phyloP scores from a whole-genome alignment of 2,113 vertebrate species.

The Notiomystis cincta region DNA sequence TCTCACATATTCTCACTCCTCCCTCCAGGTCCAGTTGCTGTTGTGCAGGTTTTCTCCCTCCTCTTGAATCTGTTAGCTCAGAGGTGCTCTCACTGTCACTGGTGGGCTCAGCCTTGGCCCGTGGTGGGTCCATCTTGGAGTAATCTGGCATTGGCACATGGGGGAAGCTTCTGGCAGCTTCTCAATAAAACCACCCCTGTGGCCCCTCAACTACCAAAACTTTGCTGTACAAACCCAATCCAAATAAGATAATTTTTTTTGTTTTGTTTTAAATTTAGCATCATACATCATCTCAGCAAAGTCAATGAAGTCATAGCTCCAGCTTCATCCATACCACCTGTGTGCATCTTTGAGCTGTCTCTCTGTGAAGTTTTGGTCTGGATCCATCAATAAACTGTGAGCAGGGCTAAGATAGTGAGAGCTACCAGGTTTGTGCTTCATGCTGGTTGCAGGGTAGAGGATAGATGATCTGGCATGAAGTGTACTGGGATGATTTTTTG shows the following conservation, averaged over 20 bases:
- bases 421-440: neutral
- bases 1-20: neutral
- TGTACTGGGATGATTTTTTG: neutral
- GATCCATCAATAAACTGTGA: neutral
- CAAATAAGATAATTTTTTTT: neutral
- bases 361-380: neutral
- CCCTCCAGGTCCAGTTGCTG: neutral
- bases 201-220: neutral
- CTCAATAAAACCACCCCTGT: neutral
- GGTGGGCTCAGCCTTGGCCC: neutral
- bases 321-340: neutral
- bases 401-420: neutral
- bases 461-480: neutral
- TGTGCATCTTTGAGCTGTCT: neutral
- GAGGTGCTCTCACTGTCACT: neutral
- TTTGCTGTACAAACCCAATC: neutral
- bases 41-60: neutral
- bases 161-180: neutral
- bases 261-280: neutral
- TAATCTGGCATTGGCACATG: fast-evolving
- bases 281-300: neutral
- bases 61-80: no score
- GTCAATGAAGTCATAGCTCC: neutral
- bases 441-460: neutral
- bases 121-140: fast-evolving